phyloP scores from a whole-genome alignment of 2,113 vertebrate species.

The Lota lota region DNA sequence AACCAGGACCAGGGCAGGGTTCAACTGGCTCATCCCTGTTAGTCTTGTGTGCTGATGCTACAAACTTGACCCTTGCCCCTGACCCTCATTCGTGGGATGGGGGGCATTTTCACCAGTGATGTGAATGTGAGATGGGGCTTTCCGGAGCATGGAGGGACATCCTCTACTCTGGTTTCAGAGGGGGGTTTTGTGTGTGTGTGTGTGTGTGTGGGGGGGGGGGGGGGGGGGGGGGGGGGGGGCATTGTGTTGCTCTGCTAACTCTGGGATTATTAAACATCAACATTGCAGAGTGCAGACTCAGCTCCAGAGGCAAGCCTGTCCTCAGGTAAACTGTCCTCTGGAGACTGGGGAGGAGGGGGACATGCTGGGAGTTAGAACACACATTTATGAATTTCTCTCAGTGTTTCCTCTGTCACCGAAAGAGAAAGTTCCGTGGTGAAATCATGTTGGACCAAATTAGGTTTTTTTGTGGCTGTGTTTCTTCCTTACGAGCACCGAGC shows the following conservation, averaged over 20 bases:
- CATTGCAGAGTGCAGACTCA: slow-evolving; percentile 39
- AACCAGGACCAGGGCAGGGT: slow-evolving; percentile 27
- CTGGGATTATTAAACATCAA: slow-evolving; percentile 31
- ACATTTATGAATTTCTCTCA: no score
- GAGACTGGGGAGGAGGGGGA: neutral
- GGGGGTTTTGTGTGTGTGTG: neutral
- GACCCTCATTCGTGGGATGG: slow-evolving; percentile 16
- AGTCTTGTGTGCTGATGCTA: slow-evolving; percentile 24
- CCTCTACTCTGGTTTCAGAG: slow-evolving; percentile 31
- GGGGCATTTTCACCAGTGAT: slow-evolving; percentile 39
- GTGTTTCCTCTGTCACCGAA: neutral
- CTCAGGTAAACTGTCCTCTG: slow-evolving; percentile 25
- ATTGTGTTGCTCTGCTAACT: slow-evolving; percentile 19
- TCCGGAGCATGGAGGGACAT: slow-evolving; percentile 40
- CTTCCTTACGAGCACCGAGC: slow-evolving; percentile 41
- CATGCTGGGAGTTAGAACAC: neutral
- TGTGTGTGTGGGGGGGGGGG: no score
- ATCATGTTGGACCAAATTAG: neutral
- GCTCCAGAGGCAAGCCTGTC: slow-evolving; percentile 19
- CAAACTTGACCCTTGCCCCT: slow-evolving; percentile 44
- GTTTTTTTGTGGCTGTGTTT: slow-evolving; percentile 28
- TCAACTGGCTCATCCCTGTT: slow-evolving; percentile 22
- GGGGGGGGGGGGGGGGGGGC: neutral
- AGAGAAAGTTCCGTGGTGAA: neutral
- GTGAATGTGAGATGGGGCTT: slow-evolving; percentile 29